Evolutionary conservation across 2,113 vertebrate genomes (phyloP).

Genomic region (Chaetorhynchus papuensis): DNA sequence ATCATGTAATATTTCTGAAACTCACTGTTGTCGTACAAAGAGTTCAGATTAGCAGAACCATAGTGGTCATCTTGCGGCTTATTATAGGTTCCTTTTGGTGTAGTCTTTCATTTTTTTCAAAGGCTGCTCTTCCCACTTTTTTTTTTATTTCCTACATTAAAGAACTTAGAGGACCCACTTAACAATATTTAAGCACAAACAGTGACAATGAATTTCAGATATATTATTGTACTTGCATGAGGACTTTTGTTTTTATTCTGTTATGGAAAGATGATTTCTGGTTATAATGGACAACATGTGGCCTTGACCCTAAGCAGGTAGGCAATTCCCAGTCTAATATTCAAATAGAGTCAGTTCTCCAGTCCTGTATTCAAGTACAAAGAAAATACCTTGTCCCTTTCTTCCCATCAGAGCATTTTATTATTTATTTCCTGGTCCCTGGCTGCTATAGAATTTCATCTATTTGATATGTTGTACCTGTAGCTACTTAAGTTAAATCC

Average conservation of each 20-base stretch:
- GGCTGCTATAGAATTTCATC: not conserved
- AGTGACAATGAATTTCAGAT: not conserved
- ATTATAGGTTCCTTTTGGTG: not conserved
- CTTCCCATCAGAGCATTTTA: not conserved
- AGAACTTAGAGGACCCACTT: not conserved
- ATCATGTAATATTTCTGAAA: conserved; percentile 25
- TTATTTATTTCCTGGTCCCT: not conserved
- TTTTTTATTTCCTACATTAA: not conserved
- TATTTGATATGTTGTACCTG: not conserved
- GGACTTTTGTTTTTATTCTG: not conserved
- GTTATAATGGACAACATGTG: not conserved
- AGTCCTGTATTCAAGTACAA: not conserved
- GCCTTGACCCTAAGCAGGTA: not conserved
- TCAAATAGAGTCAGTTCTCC: not conserved
- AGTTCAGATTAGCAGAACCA: not conserved
- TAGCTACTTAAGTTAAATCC: not conserved
- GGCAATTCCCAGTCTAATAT: not conserved
- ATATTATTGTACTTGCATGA: not conserved
- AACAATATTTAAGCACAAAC: not conserved
- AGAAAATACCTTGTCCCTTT: not conserved
- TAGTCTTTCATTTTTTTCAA: not conserved
- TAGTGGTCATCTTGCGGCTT: not conserved
- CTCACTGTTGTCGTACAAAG: conserved; percentile 15
- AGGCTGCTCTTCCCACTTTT: not conserved
- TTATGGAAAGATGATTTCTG: not conserved